Percentiles rank a stretch among this genome's conserved stretches.
phyloP scores from a whole-genome alignment of 2,113 vertebrate species.

The Eira barbara region DNA sequence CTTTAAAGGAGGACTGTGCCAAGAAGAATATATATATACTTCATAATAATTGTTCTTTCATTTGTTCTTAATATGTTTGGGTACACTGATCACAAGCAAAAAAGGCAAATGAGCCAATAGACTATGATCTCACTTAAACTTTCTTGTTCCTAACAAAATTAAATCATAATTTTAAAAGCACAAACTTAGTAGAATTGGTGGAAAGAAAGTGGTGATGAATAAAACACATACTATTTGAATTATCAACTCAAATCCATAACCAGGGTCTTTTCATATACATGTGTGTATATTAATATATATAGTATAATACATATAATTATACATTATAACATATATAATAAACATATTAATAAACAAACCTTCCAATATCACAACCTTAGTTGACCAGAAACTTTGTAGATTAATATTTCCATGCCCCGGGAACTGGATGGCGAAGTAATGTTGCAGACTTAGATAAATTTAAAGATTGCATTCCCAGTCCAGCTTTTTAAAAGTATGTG shows the following conservation, averaged over 20 bases:
- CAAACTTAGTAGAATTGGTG: neutral
- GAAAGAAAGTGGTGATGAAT: neutral
- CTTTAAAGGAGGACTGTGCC: neutral
- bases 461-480: neutral
- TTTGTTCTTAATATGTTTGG: neutral
- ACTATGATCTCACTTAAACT: neutral
- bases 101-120: neutral
- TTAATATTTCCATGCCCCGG: neutral
- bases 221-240: neutral
- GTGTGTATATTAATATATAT: neutral
- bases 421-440: neutral
- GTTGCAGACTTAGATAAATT: slow-evolving; percentile 40
- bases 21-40: neutral
- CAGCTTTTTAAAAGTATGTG: slow-evolving; percentile 2
- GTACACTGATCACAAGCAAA: neutral
- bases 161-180: neutral
- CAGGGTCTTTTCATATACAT: neutral
- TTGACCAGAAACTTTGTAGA: neutral
- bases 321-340: neutral
- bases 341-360: neutral
- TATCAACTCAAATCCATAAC: neutral
- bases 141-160: neutral
- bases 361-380: neutral
- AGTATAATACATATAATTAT: neutral
- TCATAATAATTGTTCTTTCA: neutral